Evolutionary conservation across 2,888 invertebrate genomes (phyloP).

Genomic region (Xestia rhomboidea): DNA sequence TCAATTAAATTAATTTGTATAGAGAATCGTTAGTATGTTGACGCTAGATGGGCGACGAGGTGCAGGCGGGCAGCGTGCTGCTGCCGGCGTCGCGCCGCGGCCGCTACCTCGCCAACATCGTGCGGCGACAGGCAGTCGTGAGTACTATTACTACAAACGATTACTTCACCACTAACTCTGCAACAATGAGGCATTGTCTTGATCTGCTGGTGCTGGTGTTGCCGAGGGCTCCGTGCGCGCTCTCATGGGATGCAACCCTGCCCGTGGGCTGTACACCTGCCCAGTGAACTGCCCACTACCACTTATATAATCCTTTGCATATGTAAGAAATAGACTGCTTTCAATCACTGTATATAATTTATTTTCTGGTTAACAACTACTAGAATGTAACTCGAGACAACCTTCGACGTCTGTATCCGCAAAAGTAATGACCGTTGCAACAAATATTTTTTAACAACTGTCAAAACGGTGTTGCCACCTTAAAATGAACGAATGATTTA

Average conservation of each 20-base stretch:
- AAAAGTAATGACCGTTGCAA: too few species aligned
- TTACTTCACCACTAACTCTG: neutral
- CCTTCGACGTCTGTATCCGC: too few species aligned
- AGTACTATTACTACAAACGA: conserved; percentile 48
- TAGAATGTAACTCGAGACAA: too few species aligned
- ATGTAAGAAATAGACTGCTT: too few species aligned
- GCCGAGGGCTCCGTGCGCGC: neutral
- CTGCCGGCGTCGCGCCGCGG: conserved; percentile 84
- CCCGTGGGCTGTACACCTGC: neutral
- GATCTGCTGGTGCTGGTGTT: neutral
- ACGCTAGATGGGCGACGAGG: conserved; percentile 81
- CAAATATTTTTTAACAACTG: too few species aligned
- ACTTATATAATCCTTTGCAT: neutral
- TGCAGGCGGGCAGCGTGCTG: conserved; percentile 81
- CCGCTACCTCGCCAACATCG: conserved; percentile 85
- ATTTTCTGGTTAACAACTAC: too few species aligned
- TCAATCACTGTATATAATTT: too few species aligned
- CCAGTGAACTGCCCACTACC: neutral
- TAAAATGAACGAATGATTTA: too few species aligned
- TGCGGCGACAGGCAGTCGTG: conserved; percentile 85
- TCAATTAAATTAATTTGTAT: neutral
- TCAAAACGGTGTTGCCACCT: too few species aligned
- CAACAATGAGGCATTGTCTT: neutral
- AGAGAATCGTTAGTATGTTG: neutral
- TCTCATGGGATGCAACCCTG: neutral